Percentiles rank a stretch among this genome's conserved stretches.
phyloP scores from a whole-genome alignment of 2,797 vertebrate species.

The Hyperoplus lanceolatus region DNA sequence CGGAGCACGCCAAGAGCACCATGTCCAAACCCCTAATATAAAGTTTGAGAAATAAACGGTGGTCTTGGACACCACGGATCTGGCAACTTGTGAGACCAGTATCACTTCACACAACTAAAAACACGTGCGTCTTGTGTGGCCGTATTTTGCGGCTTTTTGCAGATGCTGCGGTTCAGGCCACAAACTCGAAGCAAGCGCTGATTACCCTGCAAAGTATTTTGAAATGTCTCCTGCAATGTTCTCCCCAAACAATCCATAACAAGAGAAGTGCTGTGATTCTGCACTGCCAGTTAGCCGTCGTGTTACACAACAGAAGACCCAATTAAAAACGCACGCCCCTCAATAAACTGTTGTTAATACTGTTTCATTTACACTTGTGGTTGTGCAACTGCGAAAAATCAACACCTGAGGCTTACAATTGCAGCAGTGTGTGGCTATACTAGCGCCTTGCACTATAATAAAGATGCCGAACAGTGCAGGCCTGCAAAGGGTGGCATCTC shows the following conservation, averaged over 20 bases:
- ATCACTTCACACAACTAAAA: constrained; percentile 23
- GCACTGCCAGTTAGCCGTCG: constrained; percentile 33
- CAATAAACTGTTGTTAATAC: constrained; percentile 56
- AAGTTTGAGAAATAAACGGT: constrained; percentile 29
- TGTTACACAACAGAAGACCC: constrained; percentile 55
- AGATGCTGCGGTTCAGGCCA: background rate
- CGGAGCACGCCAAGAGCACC: constrained; percentile 31
- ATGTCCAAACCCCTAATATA: constrained; percentile 21
- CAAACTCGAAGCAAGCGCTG: constrained; percentile 20
- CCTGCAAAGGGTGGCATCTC: constrained; percentile 30
- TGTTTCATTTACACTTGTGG: constrained; percentile 46
- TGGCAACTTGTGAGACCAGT: background rate
- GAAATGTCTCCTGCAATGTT: constrained; percentile 33
- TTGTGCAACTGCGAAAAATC: constrained; percentile 16
- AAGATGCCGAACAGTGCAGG: constrained; percentile 44
- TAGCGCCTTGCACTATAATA: constrained; percentile 27
- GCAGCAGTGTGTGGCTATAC: constrained; percentile 18
- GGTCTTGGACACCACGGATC: constrained; percentile 8
- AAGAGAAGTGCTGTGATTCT: constrained; percentile 35
- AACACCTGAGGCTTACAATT: constrained; percentile 29
- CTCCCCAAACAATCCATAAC: constrained; percentile 56
- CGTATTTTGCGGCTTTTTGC: constrained; percentile 13
- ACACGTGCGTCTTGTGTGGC: constrained; percentile 58
- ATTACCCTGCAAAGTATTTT: constrained; percentile 43
- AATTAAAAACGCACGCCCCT: constrained; percentile 59